phyloP scores from a whole-genome alignment of 2,797 vertebrate genomes.

The Pempheris klunzingeri region DNA sequence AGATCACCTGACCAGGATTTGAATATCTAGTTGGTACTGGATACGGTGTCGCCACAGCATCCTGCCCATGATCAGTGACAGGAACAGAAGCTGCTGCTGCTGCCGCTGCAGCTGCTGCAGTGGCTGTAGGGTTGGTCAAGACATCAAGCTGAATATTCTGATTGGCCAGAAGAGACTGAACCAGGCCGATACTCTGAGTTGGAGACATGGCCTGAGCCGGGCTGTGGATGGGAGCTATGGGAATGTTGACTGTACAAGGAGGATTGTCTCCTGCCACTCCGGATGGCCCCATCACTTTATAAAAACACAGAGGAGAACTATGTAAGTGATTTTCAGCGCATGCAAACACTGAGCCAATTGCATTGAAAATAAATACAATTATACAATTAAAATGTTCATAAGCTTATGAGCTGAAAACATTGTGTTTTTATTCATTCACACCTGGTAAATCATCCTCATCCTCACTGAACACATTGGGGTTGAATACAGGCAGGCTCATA shows the following conservation, averaged over 20 bases:
- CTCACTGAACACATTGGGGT: slow-evolving; percentile 98
- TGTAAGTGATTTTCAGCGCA: neutral
- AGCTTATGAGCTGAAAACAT: neutral
- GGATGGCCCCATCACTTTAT: slow-evolving; percentile 91
- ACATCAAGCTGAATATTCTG: slow-evolving; percentile 98
- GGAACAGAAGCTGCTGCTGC: slow-evolving; percentile 77
- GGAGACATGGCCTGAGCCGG: slow-evolving; percentile 99
- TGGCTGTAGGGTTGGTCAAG: slow-evolving; percentile 91
- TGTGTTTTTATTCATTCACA: slow-evolving; percentile 18
- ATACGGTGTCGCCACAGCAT: slow-evolving; percentile 85
- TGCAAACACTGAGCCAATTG: neutral
- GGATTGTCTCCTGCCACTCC: slow-evolving; percentile 95
- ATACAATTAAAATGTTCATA: neutral
- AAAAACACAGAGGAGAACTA: slow-evolving; percentile 44
- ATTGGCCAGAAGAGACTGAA: slow-evolving; percentile 97
- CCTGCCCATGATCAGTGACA: slow-evolving; percentile 83
- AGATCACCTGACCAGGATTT: slow-evolving; percentile 91
- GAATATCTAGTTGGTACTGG: slow-evolving; percentile 89
- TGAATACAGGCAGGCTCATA: slow-evolving; percentile 97
- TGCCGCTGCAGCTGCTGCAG: slow-evolving; percentile 78
- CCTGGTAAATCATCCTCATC: slow-evolving; percentile 96
- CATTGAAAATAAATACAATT: neutral
- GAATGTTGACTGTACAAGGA: slow-evolving; percentile 97
- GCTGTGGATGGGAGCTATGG: slow-evolving; percentile 98
- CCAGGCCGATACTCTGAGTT: slow-evolving; percentile 97